These are phyloP conservation scores for Leptocoma aspasia DNA, from an alignment of 2,113 vertebrate genomes.

Conservation along the genomic window DNA sequence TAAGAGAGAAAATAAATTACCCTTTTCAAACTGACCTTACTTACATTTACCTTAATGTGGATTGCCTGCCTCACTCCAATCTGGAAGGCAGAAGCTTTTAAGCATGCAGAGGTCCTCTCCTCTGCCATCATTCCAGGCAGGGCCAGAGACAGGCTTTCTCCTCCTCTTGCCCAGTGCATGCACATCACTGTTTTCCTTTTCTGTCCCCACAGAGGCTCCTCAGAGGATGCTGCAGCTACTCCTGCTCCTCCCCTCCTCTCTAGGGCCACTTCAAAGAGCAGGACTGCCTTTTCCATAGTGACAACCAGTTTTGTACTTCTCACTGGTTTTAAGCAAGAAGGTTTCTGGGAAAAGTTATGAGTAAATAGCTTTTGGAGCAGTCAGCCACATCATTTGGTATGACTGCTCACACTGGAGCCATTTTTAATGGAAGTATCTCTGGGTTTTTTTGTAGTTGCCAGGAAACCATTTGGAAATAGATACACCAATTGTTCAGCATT, in stretches of 20 bases:
- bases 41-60: background rate
- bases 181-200: background rate
- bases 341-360: background rate
- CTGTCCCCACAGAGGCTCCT: background rate
- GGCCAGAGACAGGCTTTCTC: background rate
- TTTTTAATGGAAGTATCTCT: background rate
- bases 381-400: background rate
- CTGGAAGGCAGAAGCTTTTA: background rate
- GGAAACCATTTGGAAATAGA: background rate
- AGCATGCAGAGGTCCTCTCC: background rate
- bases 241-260: background rate
- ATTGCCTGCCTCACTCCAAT: background rate
- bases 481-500: background rate
- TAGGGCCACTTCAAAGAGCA: background rate
- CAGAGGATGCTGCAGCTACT: background rate
- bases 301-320: background rate
- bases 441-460: fast-evolving
- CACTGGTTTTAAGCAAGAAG: background rate
- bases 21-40: background rate
- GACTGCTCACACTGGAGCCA: background rate
- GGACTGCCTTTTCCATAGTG: background rate
- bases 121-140: background rate
- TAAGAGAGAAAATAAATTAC: background rate
- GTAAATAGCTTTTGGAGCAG: background rate
- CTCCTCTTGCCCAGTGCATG: background rate